These are phyloP conservation scores for Phoeniculus purpureus DNA, from an alignment of 2,797 vertebrate species.

Conservation along the genomic window DNA sequence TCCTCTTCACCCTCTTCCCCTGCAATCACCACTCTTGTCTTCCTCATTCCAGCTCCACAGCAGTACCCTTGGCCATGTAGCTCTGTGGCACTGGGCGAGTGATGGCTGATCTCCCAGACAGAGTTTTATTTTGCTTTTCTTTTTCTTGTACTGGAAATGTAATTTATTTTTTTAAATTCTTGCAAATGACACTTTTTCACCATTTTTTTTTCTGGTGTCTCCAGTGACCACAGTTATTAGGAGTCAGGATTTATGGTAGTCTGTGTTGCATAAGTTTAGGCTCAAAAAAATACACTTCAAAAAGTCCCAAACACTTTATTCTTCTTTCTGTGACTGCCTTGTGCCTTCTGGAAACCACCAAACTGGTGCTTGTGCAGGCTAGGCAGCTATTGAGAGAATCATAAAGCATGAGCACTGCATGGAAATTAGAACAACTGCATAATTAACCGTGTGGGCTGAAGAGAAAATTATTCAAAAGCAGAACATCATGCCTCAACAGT, in stretches of 20 bases:
- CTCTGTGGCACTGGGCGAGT: neutral
- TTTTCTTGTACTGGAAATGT: accelerated
- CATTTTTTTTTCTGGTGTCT: neutral
- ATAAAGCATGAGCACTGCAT: neutral
- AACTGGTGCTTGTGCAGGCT: neutral
- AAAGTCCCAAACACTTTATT: neutral
- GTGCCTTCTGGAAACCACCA: neutral
- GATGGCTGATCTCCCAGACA: neutral
- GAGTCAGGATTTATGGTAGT: neutral
- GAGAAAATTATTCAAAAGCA: neutral
- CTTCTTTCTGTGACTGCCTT: neutral
- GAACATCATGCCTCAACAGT: neutral
- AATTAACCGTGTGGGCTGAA: neutral
- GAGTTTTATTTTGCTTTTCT: neutral
- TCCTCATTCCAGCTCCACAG: accelerated
- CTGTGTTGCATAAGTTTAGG: accelerated
- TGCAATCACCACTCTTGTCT: too few species aligned
- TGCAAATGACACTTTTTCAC: neutral
- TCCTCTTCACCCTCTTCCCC: accelerated
- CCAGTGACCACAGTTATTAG: neutral
- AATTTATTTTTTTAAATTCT: neutral
- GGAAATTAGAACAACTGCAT: neutral
- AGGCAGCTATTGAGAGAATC: neutral
- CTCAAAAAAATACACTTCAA: neutral
- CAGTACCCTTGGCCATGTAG: neutral